Base-by-base conservation (phyloP, 2,888 invertebrate species). In the Artemia sinica region DNA sequence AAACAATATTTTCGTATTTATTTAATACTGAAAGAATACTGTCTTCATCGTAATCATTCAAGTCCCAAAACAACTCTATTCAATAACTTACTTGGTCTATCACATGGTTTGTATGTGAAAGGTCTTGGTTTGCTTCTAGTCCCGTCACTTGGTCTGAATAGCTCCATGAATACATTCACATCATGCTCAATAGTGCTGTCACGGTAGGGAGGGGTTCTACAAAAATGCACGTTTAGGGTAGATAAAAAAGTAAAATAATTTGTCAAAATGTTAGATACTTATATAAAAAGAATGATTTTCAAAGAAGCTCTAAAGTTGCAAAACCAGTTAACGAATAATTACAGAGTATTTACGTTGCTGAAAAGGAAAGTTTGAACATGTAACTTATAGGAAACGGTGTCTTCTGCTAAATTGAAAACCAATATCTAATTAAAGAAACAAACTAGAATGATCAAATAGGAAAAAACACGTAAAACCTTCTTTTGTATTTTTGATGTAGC, bases 161-260 rank as follows among this genome's bases (percentile, higher is more conserved):
- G 77, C 76, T 89, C 87, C 70, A 92, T 83, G 68, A 78, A 85
- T 0, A 92, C 90, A 69, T 83, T 81, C 66, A 84, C 85, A 28
- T 81, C 78, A 0, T 80, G 78, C 0, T 83, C 82, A 66, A 88
- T 87, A 71, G 84, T 80, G 0, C 78, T 77, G 73, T 87, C 81
- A 71, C 77, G 81, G 76, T 91, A 93, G 0, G 86, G 79, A 0
- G 92, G 92, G 0, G 91, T 92, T 74, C 88, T 82, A 72, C 10
- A 68, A 28, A 28, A 28, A 28, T 2, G 28, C 28, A 28, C 28
- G 28, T 28, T 28, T 28, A 28, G 77, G 76, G 77, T 74, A 63
- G 74, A 71, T 50, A n/a, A 68, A 65, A 69, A 65, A 18, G 68
- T 50, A 50, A 50, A 67, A 65, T 65, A 18, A 18, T 12, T 28